Evolutionary conservation across 2,797 vertebrate species (phyloP).

Genomic region (Halcyon chelicuti): DNA sequence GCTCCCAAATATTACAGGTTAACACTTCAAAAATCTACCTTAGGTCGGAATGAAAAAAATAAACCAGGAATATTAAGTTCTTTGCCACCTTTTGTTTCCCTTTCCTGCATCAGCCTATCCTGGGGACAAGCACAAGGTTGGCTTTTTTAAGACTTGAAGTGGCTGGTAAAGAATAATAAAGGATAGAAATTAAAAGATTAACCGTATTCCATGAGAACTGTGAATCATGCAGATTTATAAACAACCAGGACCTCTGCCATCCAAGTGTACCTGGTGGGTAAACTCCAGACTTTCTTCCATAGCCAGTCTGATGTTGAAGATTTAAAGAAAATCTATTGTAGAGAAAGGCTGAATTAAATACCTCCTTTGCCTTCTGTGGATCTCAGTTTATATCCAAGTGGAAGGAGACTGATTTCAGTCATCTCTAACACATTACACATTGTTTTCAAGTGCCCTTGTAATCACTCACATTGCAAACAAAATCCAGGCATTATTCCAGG

Average conservation of each 20-base stretch:
- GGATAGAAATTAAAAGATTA: not conserved
- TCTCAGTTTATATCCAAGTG: not conserved
- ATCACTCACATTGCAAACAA: not conserved
- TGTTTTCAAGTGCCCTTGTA: not conserved
- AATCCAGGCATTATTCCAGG: not conserved
- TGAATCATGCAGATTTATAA: not conserved
- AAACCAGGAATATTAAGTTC: not conserved
- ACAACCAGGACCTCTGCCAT: not conserved
- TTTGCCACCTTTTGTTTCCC: not conserved
- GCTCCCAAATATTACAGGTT: not conserved
- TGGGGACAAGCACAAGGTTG: not conserved
- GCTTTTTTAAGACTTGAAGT: not conserved
- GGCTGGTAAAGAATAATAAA: not conserved
- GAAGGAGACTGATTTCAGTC: not conserved
- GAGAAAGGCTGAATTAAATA: not conserved
- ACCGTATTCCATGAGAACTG: not conserved
- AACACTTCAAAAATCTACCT: not conserved
- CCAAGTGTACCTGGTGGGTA: not conserved
- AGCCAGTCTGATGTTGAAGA: not conserved
- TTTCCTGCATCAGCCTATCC: not conserved
- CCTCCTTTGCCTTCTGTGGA: not conserved
- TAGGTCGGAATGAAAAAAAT: not conserved
- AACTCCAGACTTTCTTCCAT: not conserved
- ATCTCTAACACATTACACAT: not conserved
- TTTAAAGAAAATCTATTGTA: not conserved